A percentile compares a stretch with the other conserved stretches of the same genome.
These are phyloP conservation scores for Lordiphosa fenestrarum DNA, from an alignment of 2,888 invertebrate genomes.

Conservation along the genomic window DNA sequence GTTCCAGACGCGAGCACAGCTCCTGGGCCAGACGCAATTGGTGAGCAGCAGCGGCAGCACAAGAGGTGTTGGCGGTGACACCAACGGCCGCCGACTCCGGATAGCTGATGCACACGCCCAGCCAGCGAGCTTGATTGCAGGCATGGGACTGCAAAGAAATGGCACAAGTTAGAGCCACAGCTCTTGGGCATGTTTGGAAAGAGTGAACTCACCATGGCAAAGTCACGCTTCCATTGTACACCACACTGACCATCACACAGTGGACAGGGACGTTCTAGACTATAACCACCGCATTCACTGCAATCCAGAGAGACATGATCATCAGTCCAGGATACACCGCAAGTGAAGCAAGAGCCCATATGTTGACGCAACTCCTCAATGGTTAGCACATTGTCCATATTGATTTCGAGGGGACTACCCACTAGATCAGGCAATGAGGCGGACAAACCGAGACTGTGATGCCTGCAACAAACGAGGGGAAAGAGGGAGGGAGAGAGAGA, in stretches of 20 bases:
- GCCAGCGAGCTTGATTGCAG: conserved; percentile 87
- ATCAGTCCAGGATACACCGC: conserved; percentile 90
- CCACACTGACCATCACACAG: conserved; percentile 88
- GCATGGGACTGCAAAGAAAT: conserved; percentile 84
- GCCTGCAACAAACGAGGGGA: conserved; percentile 69
- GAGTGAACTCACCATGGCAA: conserved; percentile 84
- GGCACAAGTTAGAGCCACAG: conserved; percentile 1
- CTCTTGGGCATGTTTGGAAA: not conserved
- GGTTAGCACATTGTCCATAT: conserved; percentile 82
- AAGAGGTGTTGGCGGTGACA: conserved; percentile 56
- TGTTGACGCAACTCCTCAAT: conserved; percentile 87
- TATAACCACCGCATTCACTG: conserved; percentile 90
- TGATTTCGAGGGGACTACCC: conserved; percentile 78
- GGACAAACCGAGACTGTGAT: conserved; percentile 79
- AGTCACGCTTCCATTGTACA: conserved; percentile 87
- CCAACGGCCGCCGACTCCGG: conserved; percentile 76
- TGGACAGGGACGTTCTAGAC: conserved; percentile 87
- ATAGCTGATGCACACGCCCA: conserved; percentile 84
- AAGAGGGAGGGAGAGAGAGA: conserved; percentile 15
- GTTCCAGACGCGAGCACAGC: conserved; percentile 82
- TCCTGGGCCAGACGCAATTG: conserved; percentile 81
- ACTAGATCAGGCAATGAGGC: conserved; percentile 80
- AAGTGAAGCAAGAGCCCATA: conserved; percentile 88
- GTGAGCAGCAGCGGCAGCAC: conserved; percentile 77
- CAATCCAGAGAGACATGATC: conserved; percentile 89